These are phyloP conservation scores for Phorcus lineatus DNA, from an alignment of 2,888 invertebrate genomes.

Conservation along the genomic window DNA sequence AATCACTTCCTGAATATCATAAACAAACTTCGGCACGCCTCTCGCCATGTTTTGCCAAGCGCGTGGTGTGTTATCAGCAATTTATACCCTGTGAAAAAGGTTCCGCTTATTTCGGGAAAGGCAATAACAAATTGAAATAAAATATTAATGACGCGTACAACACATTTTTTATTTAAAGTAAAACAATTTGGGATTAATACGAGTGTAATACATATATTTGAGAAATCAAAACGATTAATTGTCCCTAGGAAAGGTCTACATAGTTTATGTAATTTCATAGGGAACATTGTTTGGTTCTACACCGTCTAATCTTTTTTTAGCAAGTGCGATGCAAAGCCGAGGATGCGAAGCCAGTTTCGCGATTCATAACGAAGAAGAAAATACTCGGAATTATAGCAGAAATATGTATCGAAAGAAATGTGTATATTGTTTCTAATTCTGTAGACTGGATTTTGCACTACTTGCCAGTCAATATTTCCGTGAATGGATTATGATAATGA, in stretches of 20 bases:
- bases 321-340: constrained; percentile 17
- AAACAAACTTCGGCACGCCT: constrained; percentile 17
- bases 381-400: neutral
- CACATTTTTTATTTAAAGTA: too few species aligned
- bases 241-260: too few species aligned
- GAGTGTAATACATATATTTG: too few species aligned
- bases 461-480: constrained; percentile 23
- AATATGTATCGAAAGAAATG: constrained; percentile 5
- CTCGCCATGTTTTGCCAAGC: constrained; percentile 23
- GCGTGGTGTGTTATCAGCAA: neutral
- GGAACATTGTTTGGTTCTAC: neutral
- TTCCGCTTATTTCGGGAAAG: neutral
- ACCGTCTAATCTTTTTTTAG: constrained; percentile 20
- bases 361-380: constrained; percentile 16
- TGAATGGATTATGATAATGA: constrained; percentile 71
- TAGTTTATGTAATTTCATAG: neutral
- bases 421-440: neutral
- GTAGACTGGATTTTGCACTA: constrained; percentile 1
- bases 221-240: too few species aligned
- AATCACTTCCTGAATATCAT: constrained; percentile 18
- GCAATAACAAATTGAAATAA: constrained; percentile 6
- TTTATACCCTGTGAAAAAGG: neutral
- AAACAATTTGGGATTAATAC: too few species aligned
- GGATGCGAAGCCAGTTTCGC: constrained; percentile 20
- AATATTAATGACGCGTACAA: neutral